A percentile compares a stretch with the other conserved stretches of the same genome.
Conservation (phyloP, 2,113 vertebrate species). For the Cavia porcellus region DNA sequence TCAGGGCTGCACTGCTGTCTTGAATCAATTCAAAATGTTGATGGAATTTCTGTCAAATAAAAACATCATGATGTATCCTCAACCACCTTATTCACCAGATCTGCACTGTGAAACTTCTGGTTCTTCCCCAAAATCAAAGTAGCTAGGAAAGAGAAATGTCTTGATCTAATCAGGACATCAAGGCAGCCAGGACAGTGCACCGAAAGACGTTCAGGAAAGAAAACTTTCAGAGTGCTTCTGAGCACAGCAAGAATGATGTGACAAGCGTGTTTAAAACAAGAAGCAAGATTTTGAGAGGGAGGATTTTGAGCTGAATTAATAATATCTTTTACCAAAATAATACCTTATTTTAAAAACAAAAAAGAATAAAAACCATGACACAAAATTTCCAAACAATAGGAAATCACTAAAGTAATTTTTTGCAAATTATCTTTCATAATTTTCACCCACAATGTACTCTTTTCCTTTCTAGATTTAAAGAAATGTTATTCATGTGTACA, state of each 20-base stretch:
- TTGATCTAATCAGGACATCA: not conserved
- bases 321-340: not conserved
- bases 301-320: not conserved
- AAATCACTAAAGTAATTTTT: not conserved
- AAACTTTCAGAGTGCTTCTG: not conserved
- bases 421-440: not conserved
- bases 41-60: not conserved
- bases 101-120: not conserved
- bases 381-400: no score
- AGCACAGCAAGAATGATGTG: not conserved
- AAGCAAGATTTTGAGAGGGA: not conserved
- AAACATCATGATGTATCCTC: not conserved
- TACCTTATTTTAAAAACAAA: no score
- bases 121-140: not conserved
- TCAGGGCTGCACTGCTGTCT: not conserved
- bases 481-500: not conserved
- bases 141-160: not conserved
- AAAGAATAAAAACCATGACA: no score
- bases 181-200: not conserved
- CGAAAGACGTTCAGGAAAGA: not conserved
- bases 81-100: not conserved
- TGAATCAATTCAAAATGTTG: not conserved
- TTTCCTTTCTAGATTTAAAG: constrained; percentile 31
- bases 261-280: not conserved
- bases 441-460: not conserved